Evolutionary conservation across 2,888 invertebrate species (phyloP), one percentile per base, ranked within the genome.

Genomic region (Dexiosoma caninum): DNA sequence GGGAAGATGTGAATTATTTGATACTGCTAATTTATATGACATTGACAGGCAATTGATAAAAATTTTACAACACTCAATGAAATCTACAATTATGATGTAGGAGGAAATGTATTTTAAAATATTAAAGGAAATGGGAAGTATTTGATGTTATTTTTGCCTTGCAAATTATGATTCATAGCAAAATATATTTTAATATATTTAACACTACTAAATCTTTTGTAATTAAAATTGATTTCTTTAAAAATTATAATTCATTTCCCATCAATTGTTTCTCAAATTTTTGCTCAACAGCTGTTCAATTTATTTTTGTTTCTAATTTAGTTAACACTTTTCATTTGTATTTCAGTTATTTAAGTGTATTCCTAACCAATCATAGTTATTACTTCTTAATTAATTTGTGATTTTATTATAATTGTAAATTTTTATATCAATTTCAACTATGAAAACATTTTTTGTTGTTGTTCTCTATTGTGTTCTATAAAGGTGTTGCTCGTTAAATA

Each of bases 31-130:
- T 66, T 75, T 70, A 37, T 66, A 66, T 76, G 80, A 53, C 70
- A 76, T 75, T 75, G 80, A 67, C 79, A 75, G 79, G 42, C 79
- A 75, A 80, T 71, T 75, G 80, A 71, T 75, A 42, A 9, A 21
- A 40, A 57, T 42, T 57, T 55, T 51, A 35, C 23, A 75, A 30
- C 75, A 80, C 70, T 75, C 44, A 30, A n/a, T n/a, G n/a, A n/a
- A 51, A 21, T 3, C 5, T 21, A 14, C 16, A 4, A 27, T 10
- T 8, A 5, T 42, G 9, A 37, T n/a, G 16, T 2, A 12, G 12
- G 30, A 64, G n/a, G 10, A 67, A 60, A 30, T n/a, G n/a, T n/a
- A n/a, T n/a, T 16, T 51, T 40, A 7, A 44, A 57, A 42, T 2
- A 12, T 12, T 27, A 21, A 59, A 12, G 12, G 9, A 62, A 53